Evolutionary conservation across 2,888 invertebrate genomes (phyloP).

Genomic region (Archaeoteleia sp.): DNA sequence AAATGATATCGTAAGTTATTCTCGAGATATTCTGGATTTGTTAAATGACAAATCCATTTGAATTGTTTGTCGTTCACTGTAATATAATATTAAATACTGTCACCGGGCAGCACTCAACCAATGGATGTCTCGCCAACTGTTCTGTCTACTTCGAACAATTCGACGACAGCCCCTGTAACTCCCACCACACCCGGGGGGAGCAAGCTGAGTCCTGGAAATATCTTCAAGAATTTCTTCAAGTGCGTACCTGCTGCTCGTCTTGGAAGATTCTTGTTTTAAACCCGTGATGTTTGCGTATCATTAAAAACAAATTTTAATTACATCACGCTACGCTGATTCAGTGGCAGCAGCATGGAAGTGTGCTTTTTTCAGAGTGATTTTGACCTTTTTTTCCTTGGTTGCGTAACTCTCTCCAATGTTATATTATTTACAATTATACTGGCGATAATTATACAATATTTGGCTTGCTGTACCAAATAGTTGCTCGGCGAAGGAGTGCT

Average conservation of each 20-base stretch:
- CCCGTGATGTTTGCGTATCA: conserved; percentile 61
- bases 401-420: conserved; percentile 33
- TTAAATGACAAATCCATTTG: background rate
- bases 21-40: background rate
- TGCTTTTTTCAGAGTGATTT: conserved; percentile 61
- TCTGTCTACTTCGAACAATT: conserved; percentile 69
- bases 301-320: conserved; percentile 29
- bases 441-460: conserved; percentile 14
- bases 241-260: conserved; percentile 78
- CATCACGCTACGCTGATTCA: conserved; percentile 56
- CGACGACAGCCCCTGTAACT: conserved; percentile 77
- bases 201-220: conserved; percentile 90
- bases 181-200: conserved; percentile 79
- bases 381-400: conserved; percentile 55
- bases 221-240: conserved; percentile 98
- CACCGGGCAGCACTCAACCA: conserved; percentile 69
- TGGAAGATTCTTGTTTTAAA: conserved; percentile 61
- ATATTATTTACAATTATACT: conserved; percentile 17
- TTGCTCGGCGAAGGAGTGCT: conserved; percentile 10
- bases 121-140: conserved; percentile 68
- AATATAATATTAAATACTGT: conserved; percentile 55
- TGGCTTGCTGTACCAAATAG: conserved; percentile 16
- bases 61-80: conserved; percentile 26
- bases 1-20: too few relatives aligned
- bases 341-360: conserved; percentile 62